Evolutionary conservation across 2,888 invertebrate species (phyloP), one percentile per base, ranked within the genome.

Genomic region (Napeogenes sylphis): DNA sequence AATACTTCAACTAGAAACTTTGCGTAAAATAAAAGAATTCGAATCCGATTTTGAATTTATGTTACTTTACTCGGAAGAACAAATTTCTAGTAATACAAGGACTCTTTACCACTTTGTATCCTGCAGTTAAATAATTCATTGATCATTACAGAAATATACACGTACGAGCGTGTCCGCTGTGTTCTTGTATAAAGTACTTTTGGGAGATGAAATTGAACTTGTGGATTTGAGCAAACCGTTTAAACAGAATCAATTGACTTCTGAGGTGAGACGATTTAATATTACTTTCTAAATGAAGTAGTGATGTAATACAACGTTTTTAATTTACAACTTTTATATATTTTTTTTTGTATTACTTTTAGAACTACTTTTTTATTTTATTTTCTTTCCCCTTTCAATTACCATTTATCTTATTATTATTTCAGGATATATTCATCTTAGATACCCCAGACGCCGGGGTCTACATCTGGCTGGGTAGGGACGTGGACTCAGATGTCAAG

Each of bases 401-500:
- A 6, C 35, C 2, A 35, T 35, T 35, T 35, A 5, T 3, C 35
- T 5, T 35, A 35, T 2, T 35, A 4, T 4, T 58, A 61, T 71
- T 70, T 32, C 78, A 94, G 94, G 95, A 96, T 75, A 94, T 96
- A 70, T 97, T 95, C 77, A 93, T 97, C 62, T 84, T 97, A 80
- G 96, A 97, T 73, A 95, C 95, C 0, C 93, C 93, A 0, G 91
- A 91, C 71, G 93, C 95, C 0, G 96, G 96, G 13, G 92, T 97
- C 45, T 97, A 93, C 81, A 94, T 95, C 2, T 97, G 97, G 97
- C 92, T 96, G 53, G 97, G 97, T 0, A 93, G 93, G 62, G 92
- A 92, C 2, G 93, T 95, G 61, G 94, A 93, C 3, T 45, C 74
- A 0, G 86, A 85, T 0, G 70, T 95, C 71, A 95, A 94, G 81